A percentile compares a stretch with the other conserved stretches of the same genome.
These are phyloP conservation scores for Lutraria lutraria DNA, from an alignment of 2,888 invertebrate genomes.

Conservation along the genomic window DNA sequence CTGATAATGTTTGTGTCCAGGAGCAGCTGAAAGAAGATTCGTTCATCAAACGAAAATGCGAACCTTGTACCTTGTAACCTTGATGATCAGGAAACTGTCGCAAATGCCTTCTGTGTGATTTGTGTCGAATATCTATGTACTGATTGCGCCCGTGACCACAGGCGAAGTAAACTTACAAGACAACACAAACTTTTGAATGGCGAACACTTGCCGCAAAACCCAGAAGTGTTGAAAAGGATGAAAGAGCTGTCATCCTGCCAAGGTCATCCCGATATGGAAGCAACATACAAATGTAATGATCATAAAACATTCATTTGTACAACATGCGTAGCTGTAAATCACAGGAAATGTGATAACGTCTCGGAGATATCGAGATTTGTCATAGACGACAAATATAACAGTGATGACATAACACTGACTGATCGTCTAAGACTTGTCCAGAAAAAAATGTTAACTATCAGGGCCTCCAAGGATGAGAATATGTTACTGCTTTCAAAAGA, in stretches of 20 bases:
- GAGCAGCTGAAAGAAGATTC: no score
- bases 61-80: constrained; percentile 37
- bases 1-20: neutral
- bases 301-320: constrained; percentile 33
- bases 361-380: neutral
- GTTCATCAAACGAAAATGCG: constrained; percentile 1
- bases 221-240: constrained; percentile 13
- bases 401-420: neutral
- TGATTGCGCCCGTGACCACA: constrained; percentile 43
- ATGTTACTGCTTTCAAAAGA: neutral
- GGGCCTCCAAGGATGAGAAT: constrained; percentile 14
- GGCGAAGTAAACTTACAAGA: constrained; percentile 45
- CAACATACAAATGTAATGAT: constrained; percentile 17
- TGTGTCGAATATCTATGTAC: constrained; percentile 50
- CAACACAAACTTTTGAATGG: constrained; percentile 35
- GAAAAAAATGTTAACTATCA: neutral
- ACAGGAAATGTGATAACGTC: constrained; percentile 35
- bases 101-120: constrained; percentile 43
- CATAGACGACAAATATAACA: no score
- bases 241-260: constrained; percentile 4
- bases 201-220: constrained; percentile 24
- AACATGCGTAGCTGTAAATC: constrained; percentile 32
- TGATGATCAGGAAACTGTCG: constrained; percentile 27
- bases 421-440: neutral
- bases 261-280: constrained; percentile 29